phyloP scores from a whole-genome alignment of 1,140 invertebrate species.

The Myzus persicae region DNA sequence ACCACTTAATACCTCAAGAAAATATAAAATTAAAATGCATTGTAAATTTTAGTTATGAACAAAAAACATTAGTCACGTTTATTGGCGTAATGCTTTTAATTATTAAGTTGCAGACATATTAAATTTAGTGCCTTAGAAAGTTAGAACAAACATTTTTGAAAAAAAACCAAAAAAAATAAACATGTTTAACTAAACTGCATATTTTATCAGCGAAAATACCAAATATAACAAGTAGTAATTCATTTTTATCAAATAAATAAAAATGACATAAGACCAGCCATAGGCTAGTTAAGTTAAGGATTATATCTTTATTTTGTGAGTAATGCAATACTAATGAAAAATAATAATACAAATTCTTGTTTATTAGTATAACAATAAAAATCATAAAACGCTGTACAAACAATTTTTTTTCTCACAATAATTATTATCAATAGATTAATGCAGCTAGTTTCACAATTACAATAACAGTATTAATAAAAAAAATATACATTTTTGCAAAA shows the following conservation, averaged over 20 bases:
- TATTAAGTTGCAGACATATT: no score
- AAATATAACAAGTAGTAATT: background rate
- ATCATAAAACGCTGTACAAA: constrained; percentile 2
- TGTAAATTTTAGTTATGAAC: no score
- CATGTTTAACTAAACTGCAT: no score
- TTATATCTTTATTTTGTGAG: background rate
- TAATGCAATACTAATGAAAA: background rate
- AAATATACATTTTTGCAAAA: background rate
- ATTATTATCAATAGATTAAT: background rate
- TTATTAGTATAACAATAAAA: constrained; percentile 16
- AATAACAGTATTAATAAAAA: background rate
- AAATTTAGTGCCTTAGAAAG: no score
- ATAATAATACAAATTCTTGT: background rate
- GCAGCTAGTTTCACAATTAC: background rate
- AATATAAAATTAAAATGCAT: no score
- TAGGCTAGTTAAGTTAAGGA: background rate
- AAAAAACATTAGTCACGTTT: no score
- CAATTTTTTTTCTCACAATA: background rate
- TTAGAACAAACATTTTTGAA: no score
- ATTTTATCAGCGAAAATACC: no score
- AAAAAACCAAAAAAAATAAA: no score
- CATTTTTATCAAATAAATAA: background rate
- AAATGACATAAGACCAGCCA: accelerated
- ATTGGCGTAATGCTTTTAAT: no score
- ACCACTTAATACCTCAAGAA: no score